Base-by-base conservation (phyloP, 2,888 invertebrate species). In the Allophyes oxyacanthae region DNA sequence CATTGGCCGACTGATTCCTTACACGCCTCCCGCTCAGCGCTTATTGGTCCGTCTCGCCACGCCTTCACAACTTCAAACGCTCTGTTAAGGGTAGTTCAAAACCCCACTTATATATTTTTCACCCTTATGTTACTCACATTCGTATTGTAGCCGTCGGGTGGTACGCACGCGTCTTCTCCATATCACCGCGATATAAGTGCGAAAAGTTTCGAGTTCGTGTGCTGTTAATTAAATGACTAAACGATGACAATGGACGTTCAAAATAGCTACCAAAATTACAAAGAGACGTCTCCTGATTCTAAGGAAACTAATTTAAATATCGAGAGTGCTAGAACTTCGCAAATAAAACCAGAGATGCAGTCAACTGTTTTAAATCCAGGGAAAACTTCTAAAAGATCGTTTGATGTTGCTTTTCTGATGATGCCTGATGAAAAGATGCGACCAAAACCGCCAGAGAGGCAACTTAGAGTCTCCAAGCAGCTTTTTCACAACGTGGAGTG, bases 351-450 rank as follows among this genome's bases (percentile, higher is more conserved):
- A 25, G 92, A 92, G 33, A 87, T 91, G 87, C 90, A 90, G 65
- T 83, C 90, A 28, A 87, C 89, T 7, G 82, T 85, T 38, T 52
- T 90, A 11, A 89, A 84, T 79, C 78, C 85, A 66, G 83, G 77
- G 0, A 88, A 95, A 89, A 80, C 94, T 87, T 71, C 94, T 73
- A 98, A 98, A 80, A 94, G 98, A 11, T 97, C 98, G 0, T 98
- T 98, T 83, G 98, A 98, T 85, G 98, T 98, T 8, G 98, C 98
- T 0, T 98, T 98, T 79, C 90, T 98, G 25, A 98, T 98, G 95
- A 96, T 97, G 86, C 98, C 98, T 0, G 98, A 98, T 83, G 98
- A 98, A 64, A 97, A 97, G 78, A 88, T 97, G 42, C 96, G 96
- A 49, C 95, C 96, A 42, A 95, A 96, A 74, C 95, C 95, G 68